These are phyloP conservation scores for Microchirus variegatus DNA, from an alignment of 2,797 vertebrate genomes.

Conservation along the genomic window DNA sequence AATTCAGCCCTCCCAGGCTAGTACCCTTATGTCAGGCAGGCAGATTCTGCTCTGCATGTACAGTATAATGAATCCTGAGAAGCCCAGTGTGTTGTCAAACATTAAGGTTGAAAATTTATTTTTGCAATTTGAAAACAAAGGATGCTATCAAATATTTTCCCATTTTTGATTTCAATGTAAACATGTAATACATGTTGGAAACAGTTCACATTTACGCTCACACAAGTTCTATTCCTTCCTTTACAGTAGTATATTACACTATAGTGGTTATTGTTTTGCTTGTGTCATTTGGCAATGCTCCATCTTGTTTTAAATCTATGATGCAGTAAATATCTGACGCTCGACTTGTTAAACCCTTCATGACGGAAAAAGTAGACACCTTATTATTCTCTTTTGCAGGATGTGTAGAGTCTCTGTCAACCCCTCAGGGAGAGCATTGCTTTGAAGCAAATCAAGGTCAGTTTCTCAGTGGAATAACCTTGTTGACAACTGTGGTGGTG, in stretches of 20 bases:
- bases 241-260: no score
- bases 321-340: no score
- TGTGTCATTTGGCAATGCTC: no score
- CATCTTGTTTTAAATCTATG: no score
- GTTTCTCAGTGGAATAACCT: slow-evolving; percentile 4
- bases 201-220: neutral
- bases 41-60: slow-evolving; percentile 4
- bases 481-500: slow-evolving; percentile 15
- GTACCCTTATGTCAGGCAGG: slow-evolving; percentile 13
- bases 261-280: no score
- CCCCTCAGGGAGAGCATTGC: neutral
- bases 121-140: no score
- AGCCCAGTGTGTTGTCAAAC: neutral
- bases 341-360: no score
- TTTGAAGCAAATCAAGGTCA: neutral
- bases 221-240: no score
- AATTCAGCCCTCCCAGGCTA: slow-evolving; percentile 51
- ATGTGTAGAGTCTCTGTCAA: slow-evolving; percentile 11
- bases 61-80: neutral
- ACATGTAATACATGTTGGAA: neutral
- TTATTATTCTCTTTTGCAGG: slow-evolving; percentile 17
- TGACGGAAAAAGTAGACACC: neutral
- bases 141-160: no score
- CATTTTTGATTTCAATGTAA: no score
- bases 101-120: no score